Conservation (phyloP, 92 coral and sea anemone species). For the Epizoanthus rinbou region DNA sequence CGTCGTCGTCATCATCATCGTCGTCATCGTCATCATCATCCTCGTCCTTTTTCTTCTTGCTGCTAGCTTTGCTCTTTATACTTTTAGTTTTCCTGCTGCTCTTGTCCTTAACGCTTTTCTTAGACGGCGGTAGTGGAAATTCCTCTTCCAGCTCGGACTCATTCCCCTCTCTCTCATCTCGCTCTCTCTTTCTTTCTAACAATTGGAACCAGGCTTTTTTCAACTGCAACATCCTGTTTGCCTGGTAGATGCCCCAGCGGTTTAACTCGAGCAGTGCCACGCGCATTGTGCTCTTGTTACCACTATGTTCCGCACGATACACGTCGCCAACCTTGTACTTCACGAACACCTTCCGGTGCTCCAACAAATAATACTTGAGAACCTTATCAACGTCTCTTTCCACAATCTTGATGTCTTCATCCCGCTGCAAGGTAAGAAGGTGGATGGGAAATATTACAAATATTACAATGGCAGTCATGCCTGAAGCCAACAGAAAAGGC, state of each 20-base stretch:
- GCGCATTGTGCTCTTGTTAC: constrained; percentile 70
- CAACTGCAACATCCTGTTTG: constrained; percentile 73
- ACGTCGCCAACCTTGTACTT: constrained; percentile 70
- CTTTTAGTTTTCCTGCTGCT: constrained; percentile 40
- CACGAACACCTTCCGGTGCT: constrained; percentile 94
- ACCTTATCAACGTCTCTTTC: constrained; percentile 80
- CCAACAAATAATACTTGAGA: constrained; percentile 78
- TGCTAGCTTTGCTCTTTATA: constrained; percentile 39
- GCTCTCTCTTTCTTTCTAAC: constrained; percentile 68
- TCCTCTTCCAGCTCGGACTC: constrained; percentile 38
- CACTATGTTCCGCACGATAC: constrained; percentile 68
- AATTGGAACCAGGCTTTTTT: constrained; percentile 85
- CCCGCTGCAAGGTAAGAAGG: constrained; percentile 61
- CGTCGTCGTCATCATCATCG: constrained; percentile 69
- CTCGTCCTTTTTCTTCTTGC: constrained; percentile 41
- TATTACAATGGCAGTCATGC: too few species aligned
- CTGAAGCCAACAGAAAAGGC: not conserved
- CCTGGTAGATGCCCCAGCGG: constrained; percentile 96
- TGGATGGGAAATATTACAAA: not conserved
- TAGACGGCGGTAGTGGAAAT: constrained; percentile 9
- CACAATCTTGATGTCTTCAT: constrained; percentile 57
- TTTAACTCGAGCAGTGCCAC: constrained; percentile 81
- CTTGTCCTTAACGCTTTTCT: constrained; percentile 21
- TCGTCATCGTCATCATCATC: constrained; percentile 72
- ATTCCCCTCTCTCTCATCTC: constrained; percentile 73